Evolutionary conservation across 1,140 invertebrate genomes (phyloP).

Genomic region (Rhopalosiphum maidis): DNA sequence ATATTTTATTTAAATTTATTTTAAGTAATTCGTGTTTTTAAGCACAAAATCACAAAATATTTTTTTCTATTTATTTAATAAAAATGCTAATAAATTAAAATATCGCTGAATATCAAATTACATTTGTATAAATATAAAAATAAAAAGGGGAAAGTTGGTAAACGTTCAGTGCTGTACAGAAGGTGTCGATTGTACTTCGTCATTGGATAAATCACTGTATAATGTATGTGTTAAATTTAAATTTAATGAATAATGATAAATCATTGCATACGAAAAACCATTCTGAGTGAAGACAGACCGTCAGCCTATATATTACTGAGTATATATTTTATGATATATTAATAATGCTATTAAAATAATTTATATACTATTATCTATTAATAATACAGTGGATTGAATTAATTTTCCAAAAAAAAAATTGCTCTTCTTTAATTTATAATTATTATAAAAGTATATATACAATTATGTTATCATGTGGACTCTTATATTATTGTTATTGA

Average conservation of each 20-base stretch:
- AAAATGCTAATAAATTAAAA: not conserved
- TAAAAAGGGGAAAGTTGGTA: not conserved
- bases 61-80: not conserved
- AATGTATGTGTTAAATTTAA: not conserved
- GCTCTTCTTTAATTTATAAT: no score
- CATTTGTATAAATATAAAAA: not conserved
- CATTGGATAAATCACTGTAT: not conserved
- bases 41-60: not conserved
- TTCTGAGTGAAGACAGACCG: not conserved
- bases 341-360: not conserved
- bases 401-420: not conserved
- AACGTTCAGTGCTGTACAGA: no score
- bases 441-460: no score
- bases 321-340: not conserved
- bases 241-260: not conserved
- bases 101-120: not conserved
- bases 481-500: no score
- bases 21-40: slow-evolving; percentile 16
- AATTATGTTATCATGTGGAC: no score
- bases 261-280: not conserved
- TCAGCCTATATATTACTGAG: not conserved
- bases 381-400: not conserved
- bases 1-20: slow-evolving; percentile 37
- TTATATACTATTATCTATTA: not conserved
- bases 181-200: no score